Conservation (phyloP, 2,888 invertebrate species). For the Carpatolechia fugitivella region DNA sequence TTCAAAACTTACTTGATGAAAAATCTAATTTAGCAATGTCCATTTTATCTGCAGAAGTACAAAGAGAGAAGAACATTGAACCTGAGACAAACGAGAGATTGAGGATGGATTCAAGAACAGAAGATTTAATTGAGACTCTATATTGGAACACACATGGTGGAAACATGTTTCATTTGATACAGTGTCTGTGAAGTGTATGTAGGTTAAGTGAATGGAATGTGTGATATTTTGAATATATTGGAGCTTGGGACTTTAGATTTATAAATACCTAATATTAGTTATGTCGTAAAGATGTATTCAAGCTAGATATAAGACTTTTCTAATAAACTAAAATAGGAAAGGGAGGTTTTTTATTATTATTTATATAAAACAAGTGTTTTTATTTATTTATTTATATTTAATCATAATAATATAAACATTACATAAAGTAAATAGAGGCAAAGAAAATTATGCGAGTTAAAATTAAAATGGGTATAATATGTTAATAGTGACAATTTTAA, state of each 20-base stretch:
- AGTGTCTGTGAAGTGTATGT: constrained; percentile 46
- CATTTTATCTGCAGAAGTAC: constrained; percentile 78
- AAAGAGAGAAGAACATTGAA: constrained; percentile 68
- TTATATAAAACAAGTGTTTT: constrained; percentile 45
- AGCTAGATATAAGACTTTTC: constrained; percentile 45
- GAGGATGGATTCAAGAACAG: constrained; percentile 68
- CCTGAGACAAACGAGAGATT: constrained; percentile 71
- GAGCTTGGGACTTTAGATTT: constrained; percentile 19
- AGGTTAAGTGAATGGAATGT: constrained; percentile 39
- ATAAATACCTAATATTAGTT: constrained; percentile 12
- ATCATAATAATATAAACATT: constrained; percentile 45
- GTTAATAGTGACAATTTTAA: too few species aligned
- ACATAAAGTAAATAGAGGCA: constrained; percentile 38
- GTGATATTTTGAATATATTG: constrained; percentile 37
- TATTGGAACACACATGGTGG: constrained; percentile 83
- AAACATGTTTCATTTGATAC: constrained; percentile 77
- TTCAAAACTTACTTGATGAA: constrained; percentile 31
- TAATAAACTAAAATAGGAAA: constrained; percentile 62
- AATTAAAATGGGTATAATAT: not conserved
- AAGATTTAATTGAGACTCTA: constrained; percentile 76
- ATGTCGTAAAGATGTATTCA: constrained; percentile 21
- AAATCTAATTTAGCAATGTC: constrained; percentile 62
- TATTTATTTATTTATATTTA: constrained; percentile 34
- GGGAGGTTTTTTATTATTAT: constrained; percentile 65
- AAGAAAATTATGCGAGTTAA: not conserved